Base-by-base conservation (phyloP, 2,113 vertebrate genomes). In the Notechis scutatus region DNA sequence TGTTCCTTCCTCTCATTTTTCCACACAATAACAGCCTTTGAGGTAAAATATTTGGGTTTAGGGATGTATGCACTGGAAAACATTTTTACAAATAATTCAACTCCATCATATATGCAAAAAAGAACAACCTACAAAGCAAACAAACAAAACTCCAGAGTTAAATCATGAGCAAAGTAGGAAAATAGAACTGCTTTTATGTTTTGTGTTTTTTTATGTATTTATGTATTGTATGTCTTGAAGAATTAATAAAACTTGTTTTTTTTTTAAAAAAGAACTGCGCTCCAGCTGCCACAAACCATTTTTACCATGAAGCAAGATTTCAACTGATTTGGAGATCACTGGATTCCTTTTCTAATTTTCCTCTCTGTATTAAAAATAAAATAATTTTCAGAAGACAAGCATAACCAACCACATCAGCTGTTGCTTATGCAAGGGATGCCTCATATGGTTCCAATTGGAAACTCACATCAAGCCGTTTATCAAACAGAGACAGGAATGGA, bases 311-410 rank as follows among this genome's bases (percentile, higher is more conserved):
- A 92, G 89, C 93, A 88, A 61, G 92, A 92, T 87, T 93, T 93
- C 85, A 94, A 93, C 94, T 89, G 91, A 85, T 56, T 94, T 93
- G 94, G 0, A 94, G 94, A 93, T 0, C 0, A 14, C 74, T 94
- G 61, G 90, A 20, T 29, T 88, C 57, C 18, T 87, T 93, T 91
- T 11, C 29, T 1, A 14, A 61, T 10, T 81, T 21, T 21, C n/a
- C 24, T 90, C 93, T 69, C 64, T 56, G 87, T 74, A 4, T 61
- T 94, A 24, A 86, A 74, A 74, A 81, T 39, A 94, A 94, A 57
- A 88, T 88, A n/a, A 54, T 91, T 96, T 94, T 90, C 90, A 92
- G 61, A 95, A 91, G 39, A 88, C 93, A 92, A 95, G 94, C 89
- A 93, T 94, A 10, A 42, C 85, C 85, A 1, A 92, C 92, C 91